Evolutionary conservation across 1,140 invertebrate genomes (phyloP).

Genomic region (Ephestia elutella): DNA sequence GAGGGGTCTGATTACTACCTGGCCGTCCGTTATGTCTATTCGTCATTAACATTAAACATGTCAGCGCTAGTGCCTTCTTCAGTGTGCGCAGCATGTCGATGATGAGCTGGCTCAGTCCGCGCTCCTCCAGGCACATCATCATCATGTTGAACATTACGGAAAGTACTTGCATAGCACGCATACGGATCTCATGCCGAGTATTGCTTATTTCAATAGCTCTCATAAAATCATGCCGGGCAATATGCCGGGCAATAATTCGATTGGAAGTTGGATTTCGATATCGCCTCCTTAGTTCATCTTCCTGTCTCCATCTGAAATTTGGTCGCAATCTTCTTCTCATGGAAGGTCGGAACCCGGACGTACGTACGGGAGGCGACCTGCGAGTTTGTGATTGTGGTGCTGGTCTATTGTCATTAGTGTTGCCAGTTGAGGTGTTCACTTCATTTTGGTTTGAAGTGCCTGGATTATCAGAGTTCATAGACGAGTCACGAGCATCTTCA

Average conservation of each 20-base stretch:
- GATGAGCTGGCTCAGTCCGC: constrained; percentile 61
- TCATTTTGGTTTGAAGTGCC: constrained; percentile 19
- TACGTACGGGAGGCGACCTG: constrained; percentile 32
- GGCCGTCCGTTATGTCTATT: constrained; percentile 41
- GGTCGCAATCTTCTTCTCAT: constrained; percentile 45
- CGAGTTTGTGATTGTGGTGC: constrained; percentile 10
- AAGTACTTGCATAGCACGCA: constrained; percentile 67
- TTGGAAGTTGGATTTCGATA: constrained; percentile 37
- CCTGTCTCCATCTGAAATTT: constrained; percentile 47
- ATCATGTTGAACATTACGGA: constrained; percentile 72
- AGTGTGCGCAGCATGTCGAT: constrained; percentile 66
- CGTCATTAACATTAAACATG: constrained; percentile 67
- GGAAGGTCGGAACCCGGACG: constrained; percentile 32
- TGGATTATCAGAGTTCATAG: constrained; percentile 12
- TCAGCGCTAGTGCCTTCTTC: constrained; percentile 65
- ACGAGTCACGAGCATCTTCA: constrained; percentile 7
- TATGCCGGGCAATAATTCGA: constrained; percentile 40
- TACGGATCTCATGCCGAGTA: constrained; percentile 64
- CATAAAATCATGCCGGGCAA: constrained; percentile 46
- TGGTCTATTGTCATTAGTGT: constrained; percentile 28
- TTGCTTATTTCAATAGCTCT: constrained; percentile 59
- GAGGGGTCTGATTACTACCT: constrained; percentile 30
- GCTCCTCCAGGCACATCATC: constrained; percentile 69
- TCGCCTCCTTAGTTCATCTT: constrained; percentile 48
- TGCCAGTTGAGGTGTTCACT: constrained; percentile 22